phyloP scores from a whole-genome alignment of 1,140 invertebrate genomes.

The Thaumetopoea pityocampa region DNA sequence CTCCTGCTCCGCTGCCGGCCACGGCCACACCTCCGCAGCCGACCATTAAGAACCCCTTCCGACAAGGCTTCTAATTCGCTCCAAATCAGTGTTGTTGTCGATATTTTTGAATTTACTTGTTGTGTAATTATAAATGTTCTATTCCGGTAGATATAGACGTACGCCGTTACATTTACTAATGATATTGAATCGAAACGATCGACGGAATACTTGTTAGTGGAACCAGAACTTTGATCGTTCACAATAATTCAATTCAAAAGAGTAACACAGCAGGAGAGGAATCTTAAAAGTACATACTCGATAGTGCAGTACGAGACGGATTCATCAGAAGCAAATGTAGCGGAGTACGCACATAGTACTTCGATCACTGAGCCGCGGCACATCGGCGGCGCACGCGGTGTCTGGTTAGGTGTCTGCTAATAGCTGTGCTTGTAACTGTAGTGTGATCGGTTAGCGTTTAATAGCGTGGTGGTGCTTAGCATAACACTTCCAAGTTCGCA shows the following conservation, averaged over 20 bases:
- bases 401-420: slow-evolving; percentile 52
- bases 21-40: slow-evolving; percentile 35
- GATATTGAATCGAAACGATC: too few species aligned
- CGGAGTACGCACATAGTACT: slow-evolving; percentile 29
- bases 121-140: slow-evolving; percentile 71
- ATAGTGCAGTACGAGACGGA: neutral
- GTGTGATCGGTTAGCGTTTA: slow-evolving; percentile 11
- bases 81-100: slow-evolving; percentile 62
- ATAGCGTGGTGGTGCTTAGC: slow-evolving; percentile 17
- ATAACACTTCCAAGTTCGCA: too few species aligned
- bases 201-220: too few species aligned
- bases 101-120: slow-evolving; percentile 69
- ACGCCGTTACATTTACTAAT: slow-evolving; percentile 3
- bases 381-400: slow-evolving; percentile 44
- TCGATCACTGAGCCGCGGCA: slow-evolving; percentile 68
- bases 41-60: slow-evolving; percentile 73
- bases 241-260: too few species aligned
- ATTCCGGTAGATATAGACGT: slow-evolving; percentile 30
- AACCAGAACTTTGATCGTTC: too few species aligned
- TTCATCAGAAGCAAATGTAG: neutral
- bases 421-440: slow-evolving; percentile 54
- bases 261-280: too few species aligned
- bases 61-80: slow-evolving; percentile 76
- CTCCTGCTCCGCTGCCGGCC: slow-evolving; percentile 42
- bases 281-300: neutral